Base-by-base conservation (phyloP, 1,140 invertebrate species). In the Hypothenemus hampei region DNA sequence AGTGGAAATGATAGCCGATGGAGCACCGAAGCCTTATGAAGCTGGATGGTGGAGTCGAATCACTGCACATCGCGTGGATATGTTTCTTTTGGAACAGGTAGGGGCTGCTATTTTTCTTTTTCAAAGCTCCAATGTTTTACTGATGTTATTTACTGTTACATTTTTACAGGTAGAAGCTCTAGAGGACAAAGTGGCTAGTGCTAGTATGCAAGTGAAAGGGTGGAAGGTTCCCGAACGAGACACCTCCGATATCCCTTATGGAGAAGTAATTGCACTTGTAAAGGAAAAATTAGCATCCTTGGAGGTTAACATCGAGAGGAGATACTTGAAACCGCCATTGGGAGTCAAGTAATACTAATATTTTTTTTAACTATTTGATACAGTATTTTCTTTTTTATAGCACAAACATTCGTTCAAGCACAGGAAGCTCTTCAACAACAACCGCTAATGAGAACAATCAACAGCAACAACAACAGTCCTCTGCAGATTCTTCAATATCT, bases 251-350 rank as follows among this genome's bases (percentile, higher is more conserved):
- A 71, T 79, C 54, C 75, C 80, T 29, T 74, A 77, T 31, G 69
- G 79, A 2, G 82, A 85, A 65, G 77, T 78, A 37, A 77, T 91
- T 13, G 79, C 81, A 26, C 73, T 86, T 54, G 87, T 87, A 1
- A 81, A 85, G 54, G 81, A 87, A 57, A 80, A 91, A 68, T 76
- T 98, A 46, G 74, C 91, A 0, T 82, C 84, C 4, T 74, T 97
- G 4, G 93, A 97, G 72, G 81, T 84, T 3, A 89, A 90, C 47
- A 93, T 97, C 45, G 93, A 97, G 71, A 77, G 92, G 53, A 75
- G 95, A 60, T 98, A 97, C 71, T 75, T 97, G 26, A 95, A 95
- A 73, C 91, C 93, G 57, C 94, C 94, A 21, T 75, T 98, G 15
- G 92, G 90, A 40, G 78, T 81, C 57, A 82, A 77, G 82, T 84